Percentiles rank a stretch among this genome's conserved stretches.
Conservation (phyloP, 2,797 vertebrate species). For the Trachops cirrhosus region DNA sequence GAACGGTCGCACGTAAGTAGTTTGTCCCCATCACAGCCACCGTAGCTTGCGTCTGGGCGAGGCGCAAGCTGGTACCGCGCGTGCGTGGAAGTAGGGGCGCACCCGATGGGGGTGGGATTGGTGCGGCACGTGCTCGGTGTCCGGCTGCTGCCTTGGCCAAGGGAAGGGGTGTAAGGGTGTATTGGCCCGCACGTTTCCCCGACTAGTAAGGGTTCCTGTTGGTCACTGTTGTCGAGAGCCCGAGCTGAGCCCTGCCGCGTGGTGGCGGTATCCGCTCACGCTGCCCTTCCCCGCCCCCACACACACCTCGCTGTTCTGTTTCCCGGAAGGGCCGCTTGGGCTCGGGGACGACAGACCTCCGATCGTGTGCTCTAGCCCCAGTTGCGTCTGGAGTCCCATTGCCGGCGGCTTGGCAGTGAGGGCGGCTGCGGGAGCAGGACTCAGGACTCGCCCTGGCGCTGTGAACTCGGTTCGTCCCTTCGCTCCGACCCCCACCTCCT, state of each 20-base stretch:
- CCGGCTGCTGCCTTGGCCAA: accelerated
- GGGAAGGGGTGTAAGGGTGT: not conserved
- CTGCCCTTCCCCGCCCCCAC: accelerated
- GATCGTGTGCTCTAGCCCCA: not conserved
- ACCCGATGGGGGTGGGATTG: accelerated
- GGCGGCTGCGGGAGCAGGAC: too few species aligned
- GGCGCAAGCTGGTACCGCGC: not conserved
- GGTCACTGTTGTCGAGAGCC: not conserved
- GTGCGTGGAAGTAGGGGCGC: not conserved
- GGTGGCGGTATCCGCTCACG: not conserved
- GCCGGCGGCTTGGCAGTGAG: too few species aligned
- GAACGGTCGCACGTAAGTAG: not conserved
- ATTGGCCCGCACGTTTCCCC: not conserved
- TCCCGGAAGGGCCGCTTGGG: too few species aligned
- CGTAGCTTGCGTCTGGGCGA: not conserved
- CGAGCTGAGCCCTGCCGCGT: not conserved
- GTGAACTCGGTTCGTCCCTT: not conserved
- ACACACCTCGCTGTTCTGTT: not conserved
- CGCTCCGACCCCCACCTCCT: not conserved
- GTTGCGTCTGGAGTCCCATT: not conserved
- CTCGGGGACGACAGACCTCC: accelerated
- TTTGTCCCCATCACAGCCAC: not conserved
- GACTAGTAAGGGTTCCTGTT: accelerated
- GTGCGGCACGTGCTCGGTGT: not conserved
- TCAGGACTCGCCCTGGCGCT: too few species aligned